Evolutionary conservation across 2,888 invertebrate species (phyloP).

Genomic region (Eurytoma californica): DNA sequence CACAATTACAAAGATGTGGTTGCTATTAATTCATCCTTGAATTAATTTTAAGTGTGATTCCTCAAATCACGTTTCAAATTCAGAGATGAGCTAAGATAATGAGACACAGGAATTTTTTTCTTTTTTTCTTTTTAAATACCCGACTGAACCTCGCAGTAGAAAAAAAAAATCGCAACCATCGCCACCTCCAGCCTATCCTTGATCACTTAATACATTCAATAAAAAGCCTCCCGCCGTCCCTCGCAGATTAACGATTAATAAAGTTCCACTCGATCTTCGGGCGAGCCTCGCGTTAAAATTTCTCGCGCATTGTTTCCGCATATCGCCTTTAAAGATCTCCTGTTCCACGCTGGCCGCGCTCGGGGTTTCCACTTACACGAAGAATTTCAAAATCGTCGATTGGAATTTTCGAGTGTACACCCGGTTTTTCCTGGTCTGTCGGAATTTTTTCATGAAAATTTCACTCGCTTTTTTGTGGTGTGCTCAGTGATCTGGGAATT

Average conservation of each 20-base stretch:
- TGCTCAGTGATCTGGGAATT: too few relatives aligned
- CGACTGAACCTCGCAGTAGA: too few relatives aligned
- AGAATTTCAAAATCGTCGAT: conserved; percentile 2
- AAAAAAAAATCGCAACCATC: neutral
- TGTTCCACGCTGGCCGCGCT: neutral
- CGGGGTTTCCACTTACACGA: conserved; percentile 15
- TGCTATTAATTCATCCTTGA: neutral
- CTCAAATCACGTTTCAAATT: conserved; percentile 25
- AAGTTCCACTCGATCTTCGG: conserved; percentile 27
- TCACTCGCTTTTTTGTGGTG: too few relatives aligned
- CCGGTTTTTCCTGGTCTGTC: neutral
- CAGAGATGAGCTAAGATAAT: conserved; percentile 50
- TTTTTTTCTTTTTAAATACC: neutral
- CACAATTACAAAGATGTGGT: neutral
- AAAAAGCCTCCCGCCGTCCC: neutral
- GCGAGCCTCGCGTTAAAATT: neutral
- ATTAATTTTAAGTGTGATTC: neutral
- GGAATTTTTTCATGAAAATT: too few relatives aligned
- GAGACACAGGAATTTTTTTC: neutral
- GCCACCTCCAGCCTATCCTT: neutral
- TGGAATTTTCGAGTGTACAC: conserved; percentile 1
- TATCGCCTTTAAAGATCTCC: conserved; percentile 44
- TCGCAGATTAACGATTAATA: conserved; percentile 5
- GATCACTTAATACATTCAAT: neutral
- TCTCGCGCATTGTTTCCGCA: conserved; percentile 38